Evolutionary conservation across 2,797 vertebrate genomes (phyloP).

Genomic region (Smutsia temminckii): DNA sequence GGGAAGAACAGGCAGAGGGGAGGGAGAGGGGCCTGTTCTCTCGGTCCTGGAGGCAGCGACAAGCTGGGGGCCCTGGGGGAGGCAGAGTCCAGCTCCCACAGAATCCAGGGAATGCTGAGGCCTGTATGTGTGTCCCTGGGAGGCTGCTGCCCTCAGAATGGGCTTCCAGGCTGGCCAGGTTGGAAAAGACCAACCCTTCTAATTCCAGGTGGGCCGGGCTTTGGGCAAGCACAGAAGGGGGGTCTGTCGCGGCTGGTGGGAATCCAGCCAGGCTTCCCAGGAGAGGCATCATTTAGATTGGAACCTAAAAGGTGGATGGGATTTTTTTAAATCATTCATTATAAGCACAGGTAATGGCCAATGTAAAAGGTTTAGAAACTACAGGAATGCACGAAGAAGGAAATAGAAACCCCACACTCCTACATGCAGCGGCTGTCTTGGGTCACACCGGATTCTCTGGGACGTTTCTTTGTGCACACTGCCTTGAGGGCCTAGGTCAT

Average conservation of each 20-base stretch:
- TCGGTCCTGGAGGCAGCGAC: not conserved
- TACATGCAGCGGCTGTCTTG: fast-evolving
- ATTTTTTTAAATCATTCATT: not conserved
- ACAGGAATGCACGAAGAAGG: not conserved
- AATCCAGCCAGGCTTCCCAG: not conserved
- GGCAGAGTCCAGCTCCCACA: not conserved
- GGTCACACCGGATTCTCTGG: fast-evolving
- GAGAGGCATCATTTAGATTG: not conserved
- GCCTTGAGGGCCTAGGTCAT: not conserved
- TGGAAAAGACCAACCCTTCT: not conserved
- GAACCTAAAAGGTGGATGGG: not conserved
- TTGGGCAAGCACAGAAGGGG: not conserved
- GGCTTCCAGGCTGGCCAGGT: not conserved
- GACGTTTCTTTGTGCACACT: fast-evolving
- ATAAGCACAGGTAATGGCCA: not conserved
- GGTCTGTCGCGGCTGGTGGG: not conserved
- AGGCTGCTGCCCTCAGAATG: not conserved
- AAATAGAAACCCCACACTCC: not conserved
- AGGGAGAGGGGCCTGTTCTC: not conserved
- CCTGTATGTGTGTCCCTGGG: not conserved
- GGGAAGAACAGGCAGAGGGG: too few species aligned
- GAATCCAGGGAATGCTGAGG: not conserved
- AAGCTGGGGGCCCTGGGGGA: not conserved
- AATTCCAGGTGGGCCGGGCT: not conserved
- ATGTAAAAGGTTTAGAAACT: not conserved